A percentile compares a stretch with the other conserved stretches of the same genome.
These are phyloP conservation scores for Drosophila repleta DNA, from an alignment of 1,140 invertebrate species.

Conservation along the genomic window DNA sequence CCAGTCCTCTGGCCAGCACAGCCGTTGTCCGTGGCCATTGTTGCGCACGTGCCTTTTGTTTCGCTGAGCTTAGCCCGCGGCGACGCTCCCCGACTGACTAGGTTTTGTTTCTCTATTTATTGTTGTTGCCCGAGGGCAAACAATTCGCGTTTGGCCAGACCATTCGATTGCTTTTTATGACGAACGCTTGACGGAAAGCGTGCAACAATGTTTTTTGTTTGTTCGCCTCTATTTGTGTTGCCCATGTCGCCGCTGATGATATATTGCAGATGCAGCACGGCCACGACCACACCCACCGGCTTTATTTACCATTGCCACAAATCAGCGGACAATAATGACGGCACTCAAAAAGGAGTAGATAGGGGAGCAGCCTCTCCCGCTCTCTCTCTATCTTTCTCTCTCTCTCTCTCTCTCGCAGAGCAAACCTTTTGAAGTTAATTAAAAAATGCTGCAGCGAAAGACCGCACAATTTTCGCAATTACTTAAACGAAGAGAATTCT, in stretches of 20 bases:
- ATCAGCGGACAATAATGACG: slow-evolving; percentile 72
- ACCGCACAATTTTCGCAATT: slow-evolving; percentile 54
- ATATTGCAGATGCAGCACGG: slow-evolving; percentile 48
- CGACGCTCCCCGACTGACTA: not conserved
- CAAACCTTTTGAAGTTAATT: slow-evolving; percentile 76
- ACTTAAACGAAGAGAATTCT: slow-evolving; percentile 38
- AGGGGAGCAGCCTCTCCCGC: not conserved
- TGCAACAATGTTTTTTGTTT: slow-evolving; percentile 44
- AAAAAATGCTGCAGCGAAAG: slow-evolving; percentile 47
- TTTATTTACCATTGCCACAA: slow-evolving; percentile 73
- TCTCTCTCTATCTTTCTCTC: not conserved
- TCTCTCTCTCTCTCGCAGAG: not conserved
- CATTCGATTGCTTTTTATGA: slow-evolving; percentile 58
- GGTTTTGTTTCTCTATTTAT: too few species aligned
- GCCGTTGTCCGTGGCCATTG: slow-evolving; percentile 41
- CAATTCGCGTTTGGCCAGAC: slow-evolving; percentile 44
- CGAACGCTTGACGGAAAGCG: slow-evolving; percentile 50
- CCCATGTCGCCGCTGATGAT: slow-evolving; percentile 58
- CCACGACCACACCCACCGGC: slow-evolving; percentile 52
- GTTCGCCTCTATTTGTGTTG: slow-evolving; percentile 1
- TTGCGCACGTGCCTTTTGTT: slow-evolving; percentile 71
- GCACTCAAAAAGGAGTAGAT: slow-evolving; percentile 2
- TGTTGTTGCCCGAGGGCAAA: slow-evolving; percentile 51
- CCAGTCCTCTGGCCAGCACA: slow-evolving; percentile 31
- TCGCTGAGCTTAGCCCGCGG: slow-evolving; percentile 8